Percentiles rank a stretch among this genome's conserved stretches.
These are phyloP conservation scores for Drosophila gaucha DNA, from an alignment of 2,888 invertebrate genomes.

Conservation along the genomic window DNA sequence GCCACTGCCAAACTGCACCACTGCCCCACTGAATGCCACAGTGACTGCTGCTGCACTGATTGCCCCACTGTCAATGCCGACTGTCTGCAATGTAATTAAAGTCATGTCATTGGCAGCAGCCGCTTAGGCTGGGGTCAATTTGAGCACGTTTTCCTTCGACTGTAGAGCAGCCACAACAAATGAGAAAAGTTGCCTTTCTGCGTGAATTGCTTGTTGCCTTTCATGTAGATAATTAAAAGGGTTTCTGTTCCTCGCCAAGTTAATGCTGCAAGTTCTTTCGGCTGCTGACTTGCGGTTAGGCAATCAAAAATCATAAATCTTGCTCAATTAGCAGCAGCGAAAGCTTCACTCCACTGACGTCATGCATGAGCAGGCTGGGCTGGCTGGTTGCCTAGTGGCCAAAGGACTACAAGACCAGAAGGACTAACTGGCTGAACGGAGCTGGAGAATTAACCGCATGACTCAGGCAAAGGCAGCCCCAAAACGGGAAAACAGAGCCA, in stretches of 20 bases:
- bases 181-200: slow-evolving; percentile 47
- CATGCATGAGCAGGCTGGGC: slow-evolving; percentile 14
- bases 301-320: slow-evolving; percentile 74
- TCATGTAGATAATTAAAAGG: slow-evolving; percentile 60
- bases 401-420: neutral
- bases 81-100: slow-evolving; percentile 73
- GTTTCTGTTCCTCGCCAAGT: slow-evolving; percentile 20
- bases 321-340: slow-evolving; percentile 58
- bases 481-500: slow-evolving; percentile 4
- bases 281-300: slow-evolving; percentile 67
- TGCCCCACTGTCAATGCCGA: slow-evolving; percentile 47
- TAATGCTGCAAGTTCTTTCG: slow-evolving; percentile 20
- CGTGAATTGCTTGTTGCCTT: slow-evolving; percentile 13
- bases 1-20: neutral
- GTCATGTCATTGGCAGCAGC: slow-evolving; percentile 67
- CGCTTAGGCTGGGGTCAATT: slow-evolving; percentile 37
- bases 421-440: neutral
- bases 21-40: slow-evolving; percentile 11
- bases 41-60: slow-evolving; percentile 34
- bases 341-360: slow-evolving; percentile 39
- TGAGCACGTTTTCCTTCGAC: neutral
- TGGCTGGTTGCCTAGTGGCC: slow-evolving; percentile 17
- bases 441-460: slow-evolving; percentile 13
- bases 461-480: slow-evolving; percentile 21
- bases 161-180: slow-evolving; percentile 49